Evolutionary conservation across 2,797 vertebrate genomes (phyloP), one percentile per base, ranked within the genome.

Genomic region (Acridotheres tristis): DNA sequence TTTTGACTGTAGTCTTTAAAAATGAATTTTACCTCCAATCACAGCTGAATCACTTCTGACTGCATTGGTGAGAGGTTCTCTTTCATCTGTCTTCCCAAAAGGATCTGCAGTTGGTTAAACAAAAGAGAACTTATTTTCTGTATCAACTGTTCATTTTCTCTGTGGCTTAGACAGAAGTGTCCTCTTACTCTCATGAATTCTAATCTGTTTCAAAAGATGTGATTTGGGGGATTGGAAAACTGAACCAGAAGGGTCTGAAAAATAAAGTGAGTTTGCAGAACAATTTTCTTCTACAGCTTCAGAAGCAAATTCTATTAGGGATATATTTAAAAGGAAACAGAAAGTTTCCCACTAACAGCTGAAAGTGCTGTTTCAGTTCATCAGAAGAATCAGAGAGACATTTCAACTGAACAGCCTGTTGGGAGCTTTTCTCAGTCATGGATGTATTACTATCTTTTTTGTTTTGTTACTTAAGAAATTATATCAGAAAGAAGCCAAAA

Each of bases 21-120:
- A 95, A 53, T n/a, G 29, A 84, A 29, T 34, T 34, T 98, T 98
- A 99, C 99, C 99, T 99, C 99, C 99, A 91, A 99, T 99, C 90
- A 99, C 97, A 50, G 98, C 99, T 42, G 98, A 98, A 96, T 99
- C 99, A 27, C 98, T 99, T 96, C 98, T 98, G 93, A 98, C 97
- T 66, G 98, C 98, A 55, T 98, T 98, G 82, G 97, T 98, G 68
- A 97, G 97, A 83, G 98, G 98, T 76, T 98, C 98, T 88, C 98
- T 98, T 67, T 98, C 99, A 97, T 98, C 98, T 25, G 90, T 95
- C 89, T 98, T 98, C 74, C 97, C 98, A 83, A 98, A 98, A 50
- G 97, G 93, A 97, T 98, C 98, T 98, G 94, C 48, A 97, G 74
- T 72, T 93, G 58, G 76, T 75, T 89, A 96, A 96, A 94, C 63